Evolutionary conservation across 2,113 vertebrate genomes (phyloP).

Genomic region (Eudorcas thomsonii): DNA sequence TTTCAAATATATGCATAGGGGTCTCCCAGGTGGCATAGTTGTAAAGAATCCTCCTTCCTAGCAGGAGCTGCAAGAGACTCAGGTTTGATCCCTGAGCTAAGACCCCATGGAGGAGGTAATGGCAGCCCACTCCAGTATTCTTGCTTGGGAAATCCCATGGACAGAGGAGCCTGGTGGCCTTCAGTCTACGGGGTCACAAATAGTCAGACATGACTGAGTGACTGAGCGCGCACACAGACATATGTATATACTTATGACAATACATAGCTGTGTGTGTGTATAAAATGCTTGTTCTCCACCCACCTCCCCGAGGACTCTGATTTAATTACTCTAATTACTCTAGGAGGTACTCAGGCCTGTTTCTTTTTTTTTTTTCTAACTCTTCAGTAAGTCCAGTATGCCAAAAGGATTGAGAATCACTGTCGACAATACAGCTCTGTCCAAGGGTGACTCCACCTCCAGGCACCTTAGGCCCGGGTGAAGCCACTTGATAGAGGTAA

Average conservation of each 20-base stretch:
- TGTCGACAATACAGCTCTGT: neutral
- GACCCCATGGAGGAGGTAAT: neutral
- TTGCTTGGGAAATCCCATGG: neutral
- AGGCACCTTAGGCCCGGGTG: neutral
- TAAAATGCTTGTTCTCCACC: neutral
- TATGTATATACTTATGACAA: neutral
- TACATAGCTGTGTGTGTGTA: neutral
- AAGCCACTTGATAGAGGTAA: neutral
- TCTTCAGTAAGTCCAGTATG: neutral
- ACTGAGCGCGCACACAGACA: accelerated
- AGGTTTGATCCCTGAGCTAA: neutral
- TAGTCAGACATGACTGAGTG: neutral
- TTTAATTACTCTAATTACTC: neutral
- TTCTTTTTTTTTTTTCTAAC: neutral
- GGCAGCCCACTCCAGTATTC: neutral
- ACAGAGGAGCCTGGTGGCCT: neutral
- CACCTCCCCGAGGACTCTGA: neutral
- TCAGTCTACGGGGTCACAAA: neutral
- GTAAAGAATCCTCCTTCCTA: neutral
- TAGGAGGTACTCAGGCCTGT: neutral
- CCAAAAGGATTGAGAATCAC: neutral
- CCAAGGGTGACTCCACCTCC: neutral
- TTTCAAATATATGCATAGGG: neutral
- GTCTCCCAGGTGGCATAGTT: neutral
- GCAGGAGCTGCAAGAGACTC: neutral